phyloP scores from a whole-genome alignment of 1,140 invertebrate species.

The Parapsyche elsis region DNA sequence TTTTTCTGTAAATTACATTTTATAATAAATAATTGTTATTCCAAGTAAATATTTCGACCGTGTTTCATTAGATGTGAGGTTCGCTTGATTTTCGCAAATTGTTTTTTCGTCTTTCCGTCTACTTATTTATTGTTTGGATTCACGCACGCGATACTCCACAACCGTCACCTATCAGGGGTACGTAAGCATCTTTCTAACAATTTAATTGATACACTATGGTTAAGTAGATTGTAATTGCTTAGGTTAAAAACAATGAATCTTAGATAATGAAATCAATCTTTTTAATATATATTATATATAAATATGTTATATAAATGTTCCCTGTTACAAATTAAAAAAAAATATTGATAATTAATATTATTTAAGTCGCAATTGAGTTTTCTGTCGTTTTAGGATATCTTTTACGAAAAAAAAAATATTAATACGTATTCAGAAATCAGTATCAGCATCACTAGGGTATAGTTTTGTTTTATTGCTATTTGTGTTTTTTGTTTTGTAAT shows the following conservation, averaged over 20 bases:
- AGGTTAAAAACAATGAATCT: slow-evolving; percentile 58
- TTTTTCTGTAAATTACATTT: background rate
- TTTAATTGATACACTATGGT: slow-evolving; percentile 46
- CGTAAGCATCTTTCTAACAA: slow-evolving; percentile 18
- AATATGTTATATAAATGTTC: slow-evolving; percentile 72
- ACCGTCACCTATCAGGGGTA: slow-evolving; percentile 8
- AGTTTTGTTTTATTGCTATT: slow-evolving; percentile 21
- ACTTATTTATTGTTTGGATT: background rate
- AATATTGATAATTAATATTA: slow-evolving; percentile 67
- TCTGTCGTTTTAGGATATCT: slow-evolving; percentile 42
- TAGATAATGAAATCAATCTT: slow-evolving; percentile 67
- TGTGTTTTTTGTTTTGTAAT: slow-evolving; percentile 2
- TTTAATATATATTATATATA: slow-evolving; percentile 68
- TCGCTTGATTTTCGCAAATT: background rate
- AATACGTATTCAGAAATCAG: slow-evolving; percentile 26
- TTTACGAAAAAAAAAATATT: background rate
- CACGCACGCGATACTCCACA: slow-evolving; percentile 10
- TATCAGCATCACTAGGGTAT: slow-evolving; percentile 14
- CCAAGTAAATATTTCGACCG: background rate
- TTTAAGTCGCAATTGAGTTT: slow-evolving; percentile 51
- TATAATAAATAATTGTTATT: background rate
- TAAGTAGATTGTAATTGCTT: slow-evolving; percentile 56
- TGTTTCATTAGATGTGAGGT: background rate
- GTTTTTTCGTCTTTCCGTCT: background rate
- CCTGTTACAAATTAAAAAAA: slow-evolving; percentile 66